Evolutionary conservation across 2,888 invertebrate genomes (phyloP), one percentile per base, ranked within the genome.

Genomic region (Altica lythri): DNA sequence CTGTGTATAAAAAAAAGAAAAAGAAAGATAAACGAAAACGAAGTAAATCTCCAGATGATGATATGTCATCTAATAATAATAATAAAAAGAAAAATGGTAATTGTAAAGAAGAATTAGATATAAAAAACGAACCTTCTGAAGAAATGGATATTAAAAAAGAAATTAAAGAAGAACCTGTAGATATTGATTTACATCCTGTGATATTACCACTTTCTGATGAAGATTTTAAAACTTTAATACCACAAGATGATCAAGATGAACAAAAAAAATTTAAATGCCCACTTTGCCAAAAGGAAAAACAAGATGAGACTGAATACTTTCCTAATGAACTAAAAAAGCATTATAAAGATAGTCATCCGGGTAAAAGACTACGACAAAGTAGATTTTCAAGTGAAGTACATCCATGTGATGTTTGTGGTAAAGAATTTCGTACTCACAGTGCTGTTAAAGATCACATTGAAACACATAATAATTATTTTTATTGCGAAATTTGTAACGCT

Each of bases 391-490:
- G 55, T 43, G 64, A 67, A 32, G 40, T 61, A 17, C 67, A 67
- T 38, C 67, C 67, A 1, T 76, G 76, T 53, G 75, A 76, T 25
- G 64, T 75, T 25, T 76, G 76, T 55, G 70, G 71, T 1, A 76
- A 75, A 57, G 64, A 67, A 48, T 73, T 75, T 53, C 68, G 69
- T 48, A 67, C 72, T 0, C 53, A 65, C 12, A 69, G 68, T 43
- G 68, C 69, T 19, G 62, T 75, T 19, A 72, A 70, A 52, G 75
- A 75, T 47, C 76, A 76, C 61, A 64, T 73, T 38, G 74, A 73
- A 55, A 75, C 70, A 2, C 76, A 76, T 59, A 73, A 70, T 53
- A 75, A 74, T 46, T 70, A 72, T 37, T 76, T 71, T 57, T 70
- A 69, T 52, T 77, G 77, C 55, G 72, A 73, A 18, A 62, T 66